These are phyloP conservation scores for Aurelia sp. DNA, from an alignment of 30 jellyfish, hydroid and myxozoan genomes.

Conservation along the genomic window DNA sequence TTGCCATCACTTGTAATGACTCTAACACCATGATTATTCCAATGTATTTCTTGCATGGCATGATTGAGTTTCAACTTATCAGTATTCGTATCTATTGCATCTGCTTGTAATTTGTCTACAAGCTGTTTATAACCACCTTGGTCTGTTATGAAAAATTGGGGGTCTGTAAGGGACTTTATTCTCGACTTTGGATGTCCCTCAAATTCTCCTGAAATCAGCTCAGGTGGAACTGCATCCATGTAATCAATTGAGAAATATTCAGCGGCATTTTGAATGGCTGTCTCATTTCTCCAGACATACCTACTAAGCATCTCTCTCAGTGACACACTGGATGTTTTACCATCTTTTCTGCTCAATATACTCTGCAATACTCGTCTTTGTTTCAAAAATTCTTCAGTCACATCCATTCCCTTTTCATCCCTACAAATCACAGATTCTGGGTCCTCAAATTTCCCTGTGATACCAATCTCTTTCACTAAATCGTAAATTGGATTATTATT, in stretches of 20 bases:
- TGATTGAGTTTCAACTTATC: slow-evolving; percentile 16
- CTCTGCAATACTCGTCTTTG: background rate
- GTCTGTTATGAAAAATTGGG: slow-evolving; percentile 65
- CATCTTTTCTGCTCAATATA: background rate
- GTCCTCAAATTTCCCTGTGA: slow-evolving; percentile 55
- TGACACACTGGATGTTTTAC: background rate
- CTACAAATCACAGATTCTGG: slow-evolving; percentile 37
- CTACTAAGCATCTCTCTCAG: slow-evolving; percentile 26
- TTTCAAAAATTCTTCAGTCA: slow-evolving; percentile 13
- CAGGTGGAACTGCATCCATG: slow-evolving; percentile 74
- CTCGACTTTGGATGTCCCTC: background rate
- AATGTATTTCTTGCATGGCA: slow-evolving; percentile 31
- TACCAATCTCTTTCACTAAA: slow-evolving; percentile 28
- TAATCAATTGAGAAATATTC: slow-evolving; percentile 42
- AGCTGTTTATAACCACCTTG: slow-evolving; percentile 44
- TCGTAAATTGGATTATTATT: slow-evolving; percentile 66
- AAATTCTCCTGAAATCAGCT: slow-evolving; percentile 6
- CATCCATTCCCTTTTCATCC: slow-evolving; percentile 35
- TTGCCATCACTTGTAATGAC: slow-evolving; percentile 41
- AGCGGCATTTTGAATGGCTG: slow-evolving; percentile 38
- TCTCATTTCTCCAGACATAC: slow-evolving; percentile 55
- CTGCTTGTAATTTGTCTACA: slow-evolving; percentile 11
- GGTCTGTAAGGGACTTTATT: slow-evolving; percentile 23
- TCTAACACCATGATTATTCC: slow-evolving; percentile 58
- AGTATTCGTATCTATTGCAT: background rate